Evolutionary conservation across 2,113 vertebrate species (phyloP).

Genomic region (Corapipo altera): DNA sequence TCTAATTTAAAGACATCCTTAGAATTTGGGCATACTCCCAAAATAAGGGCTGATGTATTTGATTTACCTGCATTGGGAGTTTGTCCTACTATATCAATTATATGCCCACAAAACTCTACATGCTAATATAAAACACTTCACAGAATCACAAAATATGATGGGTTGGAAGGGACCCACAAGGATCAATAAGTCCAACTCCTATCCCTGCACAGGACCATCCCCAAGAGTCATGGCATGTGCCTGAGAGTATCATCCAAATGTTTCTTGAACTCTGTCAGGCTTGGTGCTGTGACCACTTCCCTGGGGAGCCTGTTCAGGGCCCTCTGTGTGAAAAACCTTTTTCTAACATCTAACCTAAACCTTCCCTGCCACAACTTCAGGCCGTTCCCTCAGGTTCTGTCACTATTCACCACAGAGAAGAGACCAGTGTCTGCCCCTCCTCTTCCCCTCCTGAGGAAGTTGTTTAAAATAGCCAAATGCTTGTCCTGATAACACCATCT

Average conservation of each 20-base stretch:
- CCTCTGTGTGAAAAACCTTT: not conserved
- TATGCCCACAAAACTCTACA: not conserved
- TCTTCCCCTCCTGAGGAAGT: not conserved
- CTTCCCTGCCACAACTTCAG: not conserved
- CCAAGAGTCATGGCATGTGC: not conserved
- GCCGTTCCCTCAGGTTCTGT: not conserved
- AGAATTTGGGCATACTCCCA: not conserved
- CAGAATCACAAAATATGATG: not conserved
- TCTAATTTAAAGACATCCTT: not conserved
- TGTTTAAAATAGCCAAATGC: not conserved
- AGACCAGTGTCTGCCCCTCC: not conserved
- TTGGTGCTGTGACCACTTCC: not conserved
- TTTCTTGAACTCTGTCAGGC: not conserved
- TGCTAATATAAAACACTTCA: not conserved
- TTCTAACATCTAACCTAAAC: not conserved
- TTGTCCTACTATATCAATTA: not conserved
- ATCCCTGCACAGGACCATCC: not conserved
- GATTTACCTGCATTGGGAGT: not conserved
- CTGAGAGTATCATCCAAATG: not conserved
- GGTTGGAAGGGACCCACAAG: not conserved
- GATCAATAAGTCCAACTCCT: not conserved
- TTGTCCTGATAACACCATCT: not conserved
- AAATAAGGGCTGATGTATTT: not conserved
- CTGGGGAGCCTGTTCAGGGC: not conserved
- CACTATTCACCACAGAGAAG: not conserved